phyloP scores from a whole-genome alignment of 2,113 vertebrate genomes.

The Calidris pygmaea region DNA sequence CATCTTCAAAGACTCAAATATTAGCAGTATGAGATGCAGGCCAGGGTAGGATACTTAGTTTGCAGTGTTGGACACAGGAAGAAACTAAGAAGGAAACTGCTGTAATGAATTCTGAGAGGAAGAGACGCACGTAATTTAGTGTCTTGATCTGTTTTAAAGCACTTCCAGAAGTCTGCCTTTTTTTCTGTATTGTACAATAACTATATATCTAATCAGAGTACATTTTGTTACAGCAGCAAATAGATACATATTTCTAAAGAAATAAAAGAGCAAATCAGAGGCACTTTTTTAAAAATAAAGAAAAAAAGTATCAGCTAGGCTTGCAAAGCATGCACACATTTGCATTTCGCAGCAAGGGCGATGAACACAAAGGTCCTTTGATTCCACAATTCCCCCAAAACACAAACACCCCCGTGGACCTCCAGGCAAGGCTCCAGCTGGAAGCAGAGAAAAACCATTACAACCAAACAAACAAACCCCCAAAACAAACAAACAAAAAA shows the following conservation, averaged over 20 bases:
- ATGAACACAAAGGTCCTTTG: neutral
- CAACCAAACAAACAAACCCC: neutral
- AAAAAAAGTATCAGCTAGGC: neutral
- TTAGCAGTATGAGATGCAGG: neutral
- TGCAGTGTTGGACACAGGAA: neutral
- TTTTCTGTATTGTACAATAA: neutral
- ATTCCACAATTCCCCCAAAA: neutral
- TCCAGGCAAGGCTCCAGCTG: constrained; percentile 10
- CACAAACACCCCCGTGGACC: neutral
- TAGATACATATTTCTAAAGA: neutral
- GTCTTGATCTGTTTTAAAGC: constrained; percentile 14
- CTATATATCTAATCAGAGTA: neutral
- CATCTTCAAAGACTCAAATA: neutral
- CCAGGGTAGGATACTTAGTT: neutral
- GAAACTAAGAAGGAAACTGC: neutral
- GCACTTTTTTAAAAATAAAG: neutral
- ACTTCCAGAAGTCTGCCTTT: neutral
- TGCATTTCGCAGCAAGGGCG: neutral
- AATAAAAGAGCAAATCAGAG: neutral
- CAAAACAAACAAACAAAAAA: neutral
- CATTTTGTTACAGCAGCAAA: neutral
- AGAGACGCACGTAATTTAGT: neutral
- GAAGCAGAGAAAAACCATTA: neutral
- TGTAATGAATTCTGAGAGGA: neutral
- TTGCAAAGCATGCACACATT: neutral